phyloP scores from a whole-genome alignment of 2,797 vertebrate genomes.

The Sebastes umbrosus region DNA sequence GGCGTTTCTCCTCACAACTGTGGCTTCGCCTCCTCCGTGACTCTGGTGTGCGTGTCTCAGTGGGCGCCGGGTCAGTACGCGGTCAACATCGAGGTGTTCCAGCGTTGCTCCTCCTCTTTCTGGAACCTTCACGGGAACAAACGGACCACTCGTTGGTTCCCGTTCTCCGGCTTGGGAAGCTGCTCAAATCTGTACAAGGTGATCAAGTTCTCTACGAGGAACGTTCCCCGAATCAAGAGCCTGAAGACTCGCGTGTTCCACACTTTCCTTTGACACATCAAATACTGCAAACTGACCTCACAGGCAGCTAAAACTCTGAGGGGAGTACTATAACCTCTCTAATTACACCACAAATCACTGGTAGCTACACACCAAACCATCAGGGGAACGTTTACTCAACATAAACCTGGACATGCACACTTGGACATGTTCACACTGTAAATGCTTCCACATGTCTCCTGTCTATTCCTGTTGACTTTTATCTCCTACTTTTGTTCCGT shows the following conservation, averaged over 20 bases:
- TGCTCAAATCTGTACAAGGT: constrained; percentile 66
- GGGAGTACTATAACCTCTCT: not conserved
- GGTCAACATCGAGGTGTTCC: constrained; percentile 77
- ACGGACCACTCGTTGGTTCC: constrained; percentile 39
- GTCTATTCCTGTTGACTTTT: not conserved
- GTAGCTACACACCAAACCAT: not conserved
- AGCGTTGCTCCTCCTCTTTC: constrained; percentile 76
- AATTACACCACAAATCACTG: not conserved
- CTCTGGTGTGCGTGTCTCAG: constrained; percentile 68
- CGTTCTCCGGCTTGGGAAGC: constrained; percentile 47
- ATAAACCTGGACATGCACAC: not conserved
- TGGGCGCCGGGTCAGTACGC: constrained; percentile 70
- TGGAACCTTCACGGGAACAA: constrained; percentile 68
- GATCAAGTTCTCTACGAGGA: constrained; percentile 68
- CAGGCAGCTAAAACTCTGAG: not conserved
- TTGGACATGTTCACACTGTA: not conserved
- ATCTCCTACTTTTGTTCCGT: not conserved
- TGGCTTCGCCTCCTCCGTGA: constrained; percentile 73
- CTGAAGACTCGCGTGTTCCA: constrained; percentile 79
- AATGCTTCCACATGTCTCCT: not conserved
- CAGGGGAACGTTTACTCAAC: not conserved
- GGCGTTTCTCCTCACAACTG: constrained; percentile 64
- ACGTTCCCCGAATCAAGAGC: constrained; percentile 57
- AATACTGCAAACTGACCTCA: not conserved
- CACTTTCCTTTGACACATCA: constrained; percentile 75